Evolutionary conservation across 2,888 invertebrate species (phyloP).

Genomic region (Psylliodes chrysocephalus): DNA sequence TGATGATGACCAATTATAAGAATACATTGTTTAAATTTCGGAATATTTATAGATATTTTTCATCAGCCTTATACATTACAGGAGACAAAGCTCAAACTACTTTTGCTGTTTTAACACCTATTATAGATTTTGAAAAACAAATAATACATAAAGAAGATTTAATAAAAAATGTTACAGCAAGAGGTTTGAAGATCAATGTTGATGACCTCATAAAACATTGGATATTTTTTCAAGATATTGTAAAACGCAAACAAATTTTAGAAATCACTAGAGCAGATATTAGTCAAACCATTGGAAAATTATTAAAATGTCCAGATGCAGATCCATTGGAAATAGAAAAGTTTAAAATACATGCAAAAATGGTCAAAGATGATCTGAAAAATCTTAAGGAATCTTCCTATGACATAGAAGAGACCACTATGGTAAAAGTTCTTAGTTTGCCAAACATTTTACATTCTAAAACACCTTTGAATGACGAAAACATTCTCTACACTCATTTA

Average conservation of each 20-base stretch:
- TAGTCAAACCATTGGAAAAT: slow-evolving; percentile 64
- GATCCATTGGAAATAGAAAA: slow-evolving; percentile 64
- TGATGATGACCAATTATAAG: slow-evolving; percentile 48
- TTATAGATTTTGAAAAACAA: slow-evolving; percentile 72
- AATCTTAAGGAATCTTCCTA: slow-evolving; percentile 72
- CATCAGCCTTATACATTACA: slow-evolving; percentile 74
- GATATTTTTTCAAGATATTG: slow-evolving; percentile 70
- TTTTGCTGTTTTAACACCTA: slow-evolving; percentile 75
- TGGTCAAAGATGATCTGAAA: slow-evolving; percentile 69
- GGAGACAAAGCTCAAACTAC: slow-evolving; percentile 76
- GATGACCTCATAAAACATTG: slow-evolving; percentile 70
- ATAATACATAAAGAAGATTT: slow-evolving; percentile 67
- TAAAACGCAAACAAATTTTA: slow-evolving; percentile 66
- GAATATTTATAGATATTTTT: slow-evolving; percentile 41
- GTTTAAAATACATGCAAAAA: slow-evolving; percentile 67
- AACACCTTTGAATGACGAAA: slow-evolving; percentile 67
- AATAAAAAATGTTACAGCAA: slow-evolving; percentile 67
- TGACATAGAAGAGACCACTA: slow-evolving; percentile 78
- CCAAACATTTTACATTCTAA: slow-evolving; percentile 76
- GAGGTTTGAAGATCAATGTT: slow-evolving; percentile 69
- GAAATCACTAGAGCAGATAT: slow-evolving; percentile 68
- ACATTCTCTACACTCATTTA: slow-evolving; percentile 52
- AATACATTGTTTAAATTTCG: slow-evolving; percentile 5
- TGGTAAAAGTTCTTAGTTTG: slow-evolving; percentile 72
- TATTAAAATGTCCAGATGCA: slow-evolving; percentile 59